Evolutionary conservation across 2,888 invertebrate species (phyloP).

Genomic region (Chromoteleia sp.): DNA sequence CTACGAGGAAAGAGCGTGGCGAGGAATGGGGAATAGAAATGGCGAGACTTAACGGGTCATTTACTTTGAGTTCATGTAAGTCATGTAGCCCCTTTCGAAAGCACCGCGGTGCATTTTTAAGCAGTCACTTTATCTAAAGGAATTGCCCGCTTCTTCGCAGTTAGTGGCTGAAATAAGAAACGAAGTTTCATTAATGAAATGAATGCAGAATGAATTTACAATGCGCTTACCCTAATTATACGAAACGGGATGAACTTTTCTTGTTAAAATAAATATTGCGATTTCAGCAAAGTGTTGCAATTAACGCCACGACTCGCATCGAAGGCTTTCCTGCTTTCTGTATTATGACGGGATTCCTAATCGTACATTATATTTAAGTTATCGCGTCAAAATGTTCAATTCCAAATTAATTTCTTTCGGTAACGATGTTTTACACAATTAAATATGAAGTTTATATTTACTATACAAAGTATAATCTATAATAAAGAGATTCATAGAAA

Average conservation of each 20-base stretch:
- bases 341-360: too few relatives aligned
- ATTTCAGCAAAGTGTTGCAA: slow-evolving; percentile 8
- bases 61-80: slow-evolving; percentile 66
- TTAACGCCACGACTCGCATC: too few relatives aligned
- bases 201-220: slow-evolving; percentile 55
- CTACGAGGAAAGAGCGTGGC: slow-evolving; percentile 42
- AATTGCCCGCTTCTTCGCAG: slow-evolving; percentile 55
- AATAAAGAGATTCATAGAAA: too few relatives aligned
- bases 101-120: slow-evolving; percentile 68
- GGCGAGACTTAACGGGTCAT: slow-evolving; percentile 67
- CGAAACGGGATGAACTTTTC: slow-evolving; percentile 38
- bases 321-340: too few relatives aligned
- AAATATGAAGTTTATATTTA: too few relatives aligned
- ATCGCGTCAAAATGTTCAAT: too few relatives aligned
- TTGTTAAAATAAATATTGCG: slow-evolving; percentile 32
- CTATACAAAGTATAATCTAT: too few relatives aligned
- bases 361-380: too few relatives aligned
- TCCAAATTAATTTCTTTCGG: too few relatives aligned
- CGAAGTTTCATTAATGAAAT: slow-evolving; percentile 64
- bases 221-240: slow-evolving; percentile 45
- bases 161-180: slow-evolving; percentile 67
- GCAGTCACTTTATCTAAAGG: slow-evolving; percentile 44
- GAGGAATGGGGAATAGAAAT: slow-evolving; percentile 57
- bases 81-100: slow-evolving; percentile 65
- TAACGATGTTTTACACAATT: too few relatives aligned